phyloP scores from a whole-genome alignment of 2,888 invertebrate genomes.

The Balanococcus diminutus region DNA sequence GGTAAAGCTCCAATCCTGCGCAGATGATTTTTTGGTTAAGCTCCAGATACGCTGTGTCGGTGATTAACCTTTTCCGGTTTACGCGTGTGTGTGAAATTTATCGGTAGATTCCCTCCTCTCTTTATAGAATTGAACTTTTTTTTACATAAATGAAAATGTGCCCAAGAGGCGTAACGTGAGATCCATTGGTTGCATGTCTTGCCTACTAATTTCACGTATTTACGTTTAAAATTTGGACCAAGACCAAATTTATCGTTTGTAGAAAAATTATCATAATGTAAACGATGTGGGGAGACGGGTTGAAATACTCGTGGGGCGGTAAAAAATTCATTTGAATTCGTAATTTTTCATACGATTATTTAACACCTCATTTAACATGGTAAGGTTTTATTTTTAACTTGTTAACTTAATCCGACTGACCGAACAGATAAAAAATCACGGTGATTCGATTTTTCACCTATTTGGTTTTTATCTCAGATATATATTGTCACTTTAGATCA shows the following conservation, averaged over 20 bases:
- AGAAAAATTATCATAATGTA: no score
- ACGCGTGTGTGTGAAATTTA: not conserved
- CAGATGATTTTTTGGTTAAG: not conserved
- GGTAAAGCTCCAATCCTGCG: not conserved
- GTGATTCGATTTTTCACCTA: not conserved
- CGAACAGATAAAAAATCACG: not conserved
- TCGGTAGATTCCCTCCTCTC: not conserved
- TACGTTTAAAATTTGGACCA: not conserved
- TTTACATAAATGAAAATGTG: not conserved
- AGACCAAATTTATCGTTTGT: not conserved
- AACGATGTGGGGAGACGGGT: not conserved
- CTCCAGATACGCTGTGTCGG: not conserved
- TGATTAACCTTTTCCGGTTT: slow-evolving; percentile 20
- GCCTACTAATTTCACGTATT: not conserved
- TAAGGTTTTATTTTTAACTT: not conserved
- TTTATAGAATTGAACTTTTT: not conserved
- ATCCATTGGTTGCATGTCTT: not conserved
- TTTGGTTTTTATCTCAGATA: no score
- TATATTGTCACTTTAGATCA: not conserved
- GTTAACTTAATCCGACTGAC: not conserved
- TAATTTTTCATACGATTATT: slow-evolving; percentile 1
- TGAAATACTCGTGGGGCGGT: no score
- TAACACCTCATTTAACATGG: no score
- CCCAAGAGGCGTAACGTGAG: slow-evolving; percentile 3
- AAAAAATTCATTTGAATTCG: slow-evolving; percentile 12